Evolutionary conservation across 2,888 invertebrate species (phyloP), one percentile per base, ranked within the genome.

Genomic region (Halictus quadricinctus): DNA sequence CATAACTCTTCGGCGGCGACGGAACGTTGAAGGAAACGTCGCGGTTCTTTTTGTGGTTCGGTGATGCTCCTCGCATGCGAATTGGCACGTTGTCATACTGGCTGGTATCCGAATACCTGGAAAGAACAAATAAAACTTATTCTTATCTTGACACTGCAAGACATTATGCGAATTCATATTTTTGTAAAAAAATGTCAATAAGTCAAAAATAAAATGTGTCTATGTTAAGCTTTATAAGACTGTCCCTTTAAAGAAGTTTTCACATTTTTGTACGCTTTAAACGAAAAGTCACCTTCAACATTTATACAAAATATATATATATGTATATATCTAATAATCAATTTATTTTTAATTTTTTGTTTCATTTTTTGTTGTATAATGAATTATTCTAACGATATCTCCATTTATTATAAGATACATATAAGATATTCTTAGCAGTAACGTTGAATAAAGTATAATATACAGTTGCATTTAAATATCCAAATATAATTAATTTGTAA

Each of bases 31-130:
- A 94, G 66, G 92, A 91, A 50, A 91, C 93, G 83, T 94, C 94
- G 21, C 93, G 94, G 81, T 88, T 90, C 80, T 89, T 92, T 85
- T 92, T 94, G 83, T 92, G 88, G 80, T 92, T 93, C 70, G 93
- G 89, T 21, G 92, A 91, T 60, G 88, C 84, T 70, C 91, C 90
- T 29, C 91, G 91, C 91, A 94, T 94, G 73, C 93, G 91, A 58
- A 93, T 92, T 72, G 94, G 94, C 76, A 94, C 93, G 87, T 94
- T 94, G 89, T 94, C 94, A 90, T 94, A 94, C 79, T 94, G 94
- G 88, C 94, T 94, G 76, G 92, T 93, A 82, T 94, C 94, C 48
- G 94, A 94, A 87, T 93, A 92, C 87, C 94, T 13, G 12, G 29
- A 64, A n/a, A n/a, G 18, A 18, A 50, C 2, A 7, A 6, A 50